Evolutionary conservation across 2,888 invertebrate genomes (phyloP), one percentile per base, ranked within the genome.

Genomic region (Apotomis capreana): DNA sequence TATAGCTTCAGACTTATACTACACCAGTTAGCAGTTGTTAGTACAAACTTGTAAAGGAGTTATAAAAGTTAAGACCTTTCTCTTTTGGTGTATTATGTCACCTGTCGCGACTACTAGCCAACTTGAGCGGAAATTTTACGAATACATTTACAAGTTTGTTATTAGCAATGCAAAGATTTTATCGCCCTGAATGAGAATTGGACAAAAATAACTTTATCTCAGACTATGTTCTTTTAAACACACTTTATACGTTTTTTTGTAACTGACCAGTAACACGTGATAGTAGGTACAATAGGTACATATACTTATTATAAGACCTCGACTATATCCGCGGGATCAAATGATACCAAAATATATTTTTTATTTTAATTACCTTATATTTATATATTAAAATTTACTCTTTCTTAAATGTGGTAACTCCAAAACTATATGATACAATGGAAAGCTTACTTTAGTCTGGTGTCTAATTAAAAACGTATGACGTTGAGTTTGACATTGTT

Each of bases 81-180:
- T 51, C 59, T 37, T 51, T 58, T 68, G 37, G 49, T 49, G 5
- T 6, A 49, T 40, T 12, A 10, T 37, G 15, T 59, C 37, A 36
- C n/a, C 8, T 54, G 36, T 5, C 10, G 57, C 12, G 51, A 55
- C 15, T 15, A 64, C 58, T 59, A 51, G 69, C 57, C 44, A 64
- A 70, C 63, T 59, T 64, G 49, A 4, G 40, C 70, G 73, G 68
- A 69, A 73, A 73, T 59, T 72, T 68, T 73, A 59, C 64, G 70
- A 70, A 70, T 70, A 70, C 57, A 70, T 70, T 70, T 52, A 65
- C 70, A 46, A 60, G 65, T 60, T 65, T 65, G 46, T 60, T 52
- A 70, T 65, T 65, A 60, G 59, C 70, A 65, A 60, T 59, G 44
- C 49, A 57, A 62, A 51, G 58, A 63, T 57, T 63, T 69, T 37